Evolutionary conservation across 2,797 vertebrate genomes (phyloP).

Genomic region (Menidia menidia): DNA sequence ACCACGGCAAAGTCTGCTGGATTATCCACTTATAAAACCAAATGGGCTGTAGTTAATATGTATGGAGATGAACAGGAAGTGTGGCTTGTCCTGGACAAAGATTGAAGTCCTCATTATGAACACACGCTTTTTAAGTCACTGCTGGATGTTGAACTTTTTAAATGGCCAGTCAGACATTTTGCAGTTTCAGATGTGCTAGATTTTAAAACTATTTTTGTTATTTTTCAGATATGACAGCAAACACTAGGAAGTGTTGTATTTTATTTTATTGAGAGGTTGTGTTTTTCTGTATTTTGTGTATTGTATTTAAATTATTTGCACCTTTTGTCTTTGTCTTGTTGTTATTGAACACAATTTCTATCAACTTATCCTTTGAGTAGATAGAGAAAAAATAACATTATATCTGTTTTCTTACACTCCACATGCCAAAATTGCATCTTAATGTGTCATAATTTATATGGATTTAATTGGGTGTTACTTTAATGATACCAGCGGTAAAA

Average conservation of each 20-base stretch:
- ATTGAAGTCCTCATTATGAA: neutral
- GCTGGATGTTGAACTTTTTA: too few relatives aligned
- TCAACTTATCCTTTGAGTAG: neutral
- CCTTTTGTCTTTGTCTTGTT: neutral
- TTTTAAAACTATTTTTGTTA: neutral
- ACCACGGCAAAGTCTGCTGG: slow-evolving; percentile 1
- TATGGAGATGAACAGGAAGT: neutral
- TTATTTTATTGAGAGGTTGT: too few relatives aligned
- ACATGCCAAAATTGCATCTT: neutral
- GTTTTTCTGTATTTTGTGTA: too few relatives aligned
- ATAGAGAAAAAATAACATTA: neutral
- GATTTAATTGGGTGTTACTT: too few relatives aligned
- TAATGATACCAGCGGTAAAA: too few relatives aligned
- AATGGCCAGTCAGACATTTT: neutral
- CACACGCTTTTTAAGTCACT: neutral
- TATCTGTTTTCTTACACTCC: neutral
- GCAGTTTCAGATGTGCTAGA: neutral
- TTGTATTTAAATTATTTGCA: too few relatives aligned
- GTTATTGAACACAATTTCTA: neutral
- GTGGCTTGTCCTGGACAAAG: too few relatives aligned
- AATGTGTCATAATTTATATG: neutral
- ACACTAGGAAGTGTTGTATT: neutral
- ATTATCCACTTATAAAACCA: neutral
- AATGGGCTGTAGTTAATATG: neutral
- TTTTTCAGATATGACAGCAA: neutral